Percentiles rank a stretch among this genome's conserved stretches.
These are phyloP conservation scores for Proteles cristata DNA, from an alignment of 2,113 vertebrate species.

Conservation along the genomic window DNA sequence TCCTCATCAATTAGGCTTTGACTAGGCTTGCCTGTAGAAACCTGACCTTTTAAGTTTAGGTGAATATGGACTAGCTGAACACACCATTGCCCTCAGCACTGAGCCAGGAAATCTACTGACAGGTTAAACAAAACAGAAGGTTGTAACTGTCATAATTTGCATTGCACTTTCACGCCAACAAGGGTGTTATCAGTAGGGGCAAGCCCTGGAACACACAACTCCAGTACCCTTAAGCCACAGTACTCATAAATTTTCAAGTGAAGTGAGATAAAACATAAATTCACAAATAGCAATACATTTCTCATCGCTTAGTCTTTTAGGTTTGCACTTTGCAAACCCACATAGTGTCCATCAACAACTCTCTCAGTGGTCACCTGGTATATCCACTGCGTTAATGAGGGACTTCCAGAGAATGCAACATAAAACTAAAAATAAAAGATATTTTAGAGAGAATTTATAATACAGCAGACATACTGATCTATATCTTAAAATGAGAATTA, in stretches of 20 bases:
- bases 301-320: constrained; percentile 83
- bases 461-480: constrained; percentile 1
- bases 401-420: constrained; percentile 22
- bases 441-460: constrained; percentile 68
- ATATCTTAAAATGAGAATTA: constrained; percentile 58
- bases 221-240: constrained; percentile 88
- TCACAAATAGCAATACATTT: constrained; percentile 85
- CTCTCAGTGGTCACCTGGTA: constrained; percentile 50
- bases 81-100: constrained; percentile 88
- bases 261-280: constrained; percentile 91
- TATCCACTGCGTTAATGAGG: constrained; percentile 45
- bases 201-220: constrained; percentile 92
- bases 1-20: constrained; percentile 93
- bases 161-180: constrained; percentile 94
- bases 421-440: constrained; percentile 61
- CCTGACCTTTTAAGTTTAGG: constrained; percentile 92
- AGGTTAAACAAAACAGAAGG: constrained; percentile 94
- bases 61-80: constrained; percentile 91
- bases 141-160: constrained; percentile 95
- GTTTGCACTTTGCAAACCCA: constrained; percentile 81
- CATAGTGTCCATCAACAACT: constrained; percentile 74
- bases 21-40: constrained; percentile 91
- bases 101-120: constrained; percentile 93
- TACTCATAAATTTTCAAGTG: constrained; percentile 91
- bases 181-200: constrained; percentile 93